Evolutionary conservation across 2,797 vertebrate genomes (phyloP).

Genomic region (Parambassis ranga): DNA sequence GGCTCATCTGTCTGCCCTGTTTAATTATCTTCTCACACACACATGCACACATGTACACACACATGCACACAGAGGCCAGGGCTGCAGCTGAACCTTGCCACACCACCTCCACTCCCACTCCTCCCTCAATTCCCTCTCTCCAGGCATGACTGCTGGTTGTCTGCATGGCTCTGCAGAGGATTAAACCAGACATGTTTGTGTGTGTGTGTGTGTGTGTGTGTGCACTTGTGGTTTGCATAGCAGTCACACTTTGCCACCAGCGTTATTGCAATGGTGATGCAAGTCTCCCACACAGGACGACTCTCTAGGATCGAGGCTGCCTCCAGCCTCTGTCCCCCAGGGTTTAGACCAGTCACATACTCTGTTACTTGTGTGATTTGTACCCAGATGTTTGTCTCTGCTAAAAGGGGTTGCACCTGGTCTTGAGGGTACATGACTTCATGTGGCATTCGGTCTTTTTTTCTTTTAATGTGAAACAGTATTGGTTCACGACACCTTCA

Average conservation of each 20-base stretch:
- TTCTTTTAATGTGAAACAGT: neutral
- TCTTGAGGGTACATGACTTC: neutral
- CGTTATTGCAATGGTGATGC: neutral
- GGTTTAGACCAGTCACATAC: neutral
- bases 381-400: too few species aligned
- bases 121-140: neutral
- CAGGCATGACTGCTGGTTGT: constrained; percentile 31
- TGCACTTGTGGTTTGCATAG: constrained; percentile 13
- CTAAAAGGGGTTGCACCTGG: too few species aligned
- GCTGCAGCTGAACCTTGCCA: constrained; percentile 59
- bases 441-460: neutral
- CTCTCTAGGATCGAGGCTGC: neutral
- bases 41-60: constrained; percentile 1
- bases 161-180: constrained; percentile 39
- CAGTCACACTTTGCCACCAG: constrained; percentile 25
- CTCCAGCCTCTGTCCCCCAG: neutral
- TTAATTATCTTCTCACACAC: constrained; percentile 58
- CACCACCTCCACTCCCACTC: neutral
- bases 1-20: constrained; percentile 68
- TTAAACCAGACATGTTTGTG: constrained; percentile 26
- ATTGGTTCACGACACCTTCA: neutral
- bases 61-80: constrained; percentile 48
- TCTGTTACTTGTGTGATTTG: too few species aligned
- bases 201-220: neutral
- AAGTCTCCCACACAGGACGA: neutral